phyloP scores from a whole-genome alignment of 1,140 invertebrate genomes.

The Diorhabda carinulata region DNA sequence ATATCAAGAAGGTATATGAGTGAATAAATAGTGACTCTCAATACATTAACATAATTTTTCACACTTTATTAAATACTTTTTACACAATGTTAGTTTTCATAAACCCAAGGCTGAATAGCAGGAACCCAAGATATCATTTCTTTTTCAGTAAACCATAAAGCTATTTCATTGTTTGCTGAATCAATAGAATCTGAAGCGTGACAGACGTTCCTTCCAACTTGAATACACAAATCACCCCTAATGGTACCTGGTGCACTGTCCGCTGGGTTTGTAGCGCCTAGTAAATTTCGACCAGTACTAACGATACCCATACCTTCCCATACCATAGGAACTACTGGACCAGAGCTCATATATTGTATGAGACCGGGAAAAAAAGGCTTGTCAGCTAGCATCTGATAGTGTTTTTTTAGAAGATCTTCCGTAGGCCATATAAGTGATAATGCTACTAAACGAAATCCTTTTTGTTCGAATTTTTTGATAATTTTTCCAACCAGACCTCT shows the following conservation, averaged over 20 bases:
- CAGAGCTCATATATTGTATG: conserved; percentile 94
- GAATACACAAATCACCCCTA: conserved; percentile 90
- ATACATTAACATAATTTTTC: too few relatives aligned
- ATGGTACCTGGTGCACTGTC: conserved; percentile 85
- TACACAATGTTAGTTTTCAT: too few relatives aligned
- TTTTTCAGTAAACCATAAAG: conserved; percentile 88
- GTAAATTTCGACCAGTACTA: conserved; percentile 89
- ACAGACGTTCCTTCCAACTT: conserved; percentile 92
- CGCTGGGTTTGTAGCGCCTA: conserved; percentile 95
- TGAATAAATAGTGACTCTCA: too few relatives aligned
- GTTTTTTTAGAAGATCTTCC: conserved; percentile 76
- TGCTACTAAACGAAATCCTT: conserved; percentile 96
- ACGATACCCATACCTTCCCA: conserved; percentile 95
- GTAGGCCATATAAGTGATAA: conserved; percentile 75
- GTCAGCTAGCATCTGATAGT: conserved; percentile 84
- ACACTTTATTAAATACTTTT: too few relatives aligned
- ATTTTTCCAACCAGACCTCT: conserved; percentile 93
- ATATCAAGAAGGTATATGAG: too few relatives aligned
- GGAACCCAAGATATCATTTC: conserved; percentile 76
- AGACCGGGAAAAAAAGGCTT: conserved; percentile 91
- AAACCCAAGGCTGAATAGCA: too few relatives aligned
- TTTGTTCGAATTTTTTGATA: conserved; percentile 90
- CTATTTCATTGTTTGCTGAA: conserved; percentile 92
- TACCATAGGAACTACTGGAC: conserved; percentile 96
- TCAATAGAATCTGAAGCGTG: conserved; percentile 95